Evolutionary conservation across 1,140 invertebrate species (phyloP), one percentile per base, ranked within the genome.

Genomic region (Apis laboriosa): DNA sequence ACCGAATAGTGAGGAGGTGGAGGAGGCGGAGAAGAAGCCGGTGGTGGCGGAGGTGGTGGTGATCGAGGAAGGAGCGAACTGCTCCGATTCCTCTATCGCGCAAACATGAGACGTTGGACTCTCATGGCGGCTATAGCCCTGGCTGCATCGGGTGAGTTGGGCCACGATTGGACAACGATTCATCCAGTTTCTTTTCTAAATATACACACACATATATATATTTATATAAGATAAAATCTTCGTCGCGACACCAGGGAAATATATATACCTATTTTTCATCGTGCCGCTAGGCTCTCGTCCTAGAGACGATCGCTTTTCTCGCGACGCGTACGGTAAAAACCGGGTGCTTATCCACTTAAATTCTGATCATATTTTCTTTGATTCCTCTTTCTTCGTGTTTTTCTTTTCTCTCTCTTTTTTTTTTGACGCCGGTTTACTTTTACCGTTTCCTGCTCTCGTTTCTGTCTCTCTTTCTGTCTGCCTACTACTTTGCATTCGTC

Each of bases 41-140:
- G 86, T 77, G 86, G 80, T 80, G 86, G 84, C 73, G 74, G 81
- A 77, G 86, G 67, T 71, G 79, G 84, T 64, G 64, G 75, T 86
- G 80, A 68, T 84, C 80, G 80, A 88, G 58, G 74, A 88, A 85
- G 80, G 78, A 85, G 84, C 84, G 21, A 83, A 24, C 58, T 28
- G 81, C 76, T 86, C 77, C 63, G 86, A 66, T 83, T 88, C 83
- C 84, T 80, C 72, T 76, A 70, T 68, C 78, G 84, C 73, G 84
- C 85, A 90, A 94, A 93, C 90, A 94, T 94, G 93, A 93, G 87
- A 92, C 90, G 91, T 86, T 94, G 93, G 93, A 92, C 92, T 81
- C 90, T 94, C 85, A 92, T 94, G 90, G 93, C 93, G 92, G 93
- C 92, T 81, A 93, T 94, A 92, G 93, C 93, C 92, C 92, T 94